These are phyloP conservation scores for Idris sp. DNA, from an alignment of 1,140 invertebrate genomes.

Conservation along the genomic window DNA sequence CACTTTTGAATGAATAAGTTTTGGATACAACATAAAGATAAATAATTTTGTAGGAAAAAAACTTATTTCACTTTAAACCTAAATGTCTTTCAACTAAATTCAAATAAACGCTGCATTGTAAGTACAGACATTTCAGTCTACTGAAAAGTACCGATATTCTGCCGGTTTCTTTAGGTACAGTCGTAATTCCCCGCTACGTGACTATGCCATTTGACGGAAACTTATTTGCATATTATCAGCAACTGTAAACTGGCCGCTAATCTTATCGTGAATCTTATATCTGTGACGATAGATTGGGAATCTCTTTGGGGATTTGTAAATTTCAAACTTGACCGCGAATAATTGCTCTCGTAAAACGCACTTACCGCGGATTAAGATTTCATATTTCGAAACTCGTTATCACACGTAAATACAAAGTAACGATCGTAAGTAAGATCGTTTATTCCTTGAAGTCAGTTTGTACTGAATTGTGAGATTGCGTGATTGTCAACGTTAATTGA, in stretches of 20 bases:
- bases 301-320: background rate
- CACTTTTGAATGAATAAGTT: too few relatives aligned
- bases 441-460: conserved; percentile 29
- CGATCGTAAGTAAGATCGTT: conserved; percentile 34
- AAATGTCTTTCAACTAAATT: too few relatives aligned
- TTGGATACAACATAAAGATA: too few relatives aligned
- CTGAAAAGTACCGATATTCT: too few relatives aligned
- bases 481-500: conserved; percentile 52
- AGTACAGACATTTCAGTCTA: too few relatives aligned
- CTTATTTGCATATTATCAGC: conserved; percentile 55
- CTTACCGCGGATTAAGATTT: conserved; percentile 51
- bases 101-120: too few relatives aligned
- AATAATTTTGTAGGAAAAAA: too few relatives aligned
- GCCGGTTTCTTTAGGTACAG: conserved; percentile 29
- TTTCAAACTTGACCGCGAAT: conserved; percentile 21
- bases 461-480: conserved; percentile 46
- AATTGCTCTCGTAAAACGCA: conserved; percentile 49
- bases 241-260: conserved; percentile 53
- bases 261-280: conserved; percentile 53
- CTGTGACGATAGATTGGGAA: conserved; percentile 32
- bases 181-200: conserved; percentile 47
- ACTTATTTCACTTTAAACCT: too few relatives aligned
- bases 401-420: conserved; percentile 42
- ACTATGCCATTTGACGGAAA: conserved; percentile 53
- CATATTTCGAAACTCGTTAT: conserved; percentile 50